Conservation (phyloP, 2,888 invertebrate species). For the Cheilosia vulpina region DNA sequence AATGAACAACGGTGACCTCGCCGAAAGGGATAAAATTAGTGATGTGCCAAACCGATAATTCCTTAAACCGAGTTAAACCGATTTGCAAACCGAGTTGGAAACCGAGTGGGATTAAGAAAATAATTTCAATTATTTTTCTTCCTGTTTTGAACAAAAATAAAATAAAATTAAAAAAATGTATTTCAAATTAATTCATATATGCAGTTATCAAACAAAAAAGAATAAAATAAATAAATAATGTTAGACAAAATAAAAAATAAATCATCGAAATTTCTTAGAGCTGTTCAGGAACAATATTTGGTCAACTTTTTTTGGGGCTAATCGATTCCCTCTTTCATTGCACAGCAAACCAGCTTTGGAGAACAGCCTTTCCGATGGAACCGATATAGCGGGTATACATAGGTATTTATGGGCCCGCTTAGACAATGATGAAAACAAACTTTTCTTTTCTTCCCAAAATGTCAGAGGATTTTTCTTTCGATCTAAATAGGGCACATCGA, state of each 20-base stretch:
- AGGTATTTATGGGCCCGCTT: slow-evolving; percentile 23
- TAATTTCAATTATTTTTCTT: no score
- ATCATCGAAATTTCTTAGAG: slow-evolving; percentile 3
- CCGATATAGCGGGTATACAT: slow-evolving; percentile 35
- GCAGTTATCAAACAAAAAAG: no score
- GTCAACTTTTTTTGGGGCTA: slow-evolving; percentile 29
- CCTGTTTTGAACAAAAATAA: no score
- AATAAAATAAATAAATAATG: no score
- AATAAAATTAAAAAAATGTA: no score
- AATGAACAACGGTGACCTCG: no score
- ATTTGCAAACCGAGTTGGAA: no score
- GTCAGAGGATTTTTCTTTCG: slow-evolving; percentile 4
- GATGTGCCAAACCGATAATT: no score
- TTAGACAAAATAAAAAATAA: neutral
- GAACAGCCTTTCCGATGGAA: slow-evolving; percentile 38
- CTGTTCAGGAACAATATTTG: slow-evolving; percentile 31
- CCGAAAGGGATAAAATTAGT: no score
- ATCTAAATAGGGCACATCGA: slow-evolving; percentile 15
- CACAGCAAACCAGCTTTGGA: slow-evolving; percentile 20
- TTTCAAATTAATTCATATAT: no score
- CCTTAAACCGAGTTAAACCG: no score
- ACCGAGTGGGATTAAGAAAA: no score
- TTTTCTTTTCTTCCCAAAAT: slow-evolving; percentile 20
- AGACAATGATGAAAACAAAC: slow-evolving; percentile 17
- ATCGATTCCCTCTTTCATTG: slow-evolving; percentile 24